A percentile compares a stretch with the other conserved stretches of the same genome.
These are phyloP conservation scores for Morphnarchus princeps DNA, from an alignment of 2,113 vertebrate species.

Conservation along the genomic window DNA sequence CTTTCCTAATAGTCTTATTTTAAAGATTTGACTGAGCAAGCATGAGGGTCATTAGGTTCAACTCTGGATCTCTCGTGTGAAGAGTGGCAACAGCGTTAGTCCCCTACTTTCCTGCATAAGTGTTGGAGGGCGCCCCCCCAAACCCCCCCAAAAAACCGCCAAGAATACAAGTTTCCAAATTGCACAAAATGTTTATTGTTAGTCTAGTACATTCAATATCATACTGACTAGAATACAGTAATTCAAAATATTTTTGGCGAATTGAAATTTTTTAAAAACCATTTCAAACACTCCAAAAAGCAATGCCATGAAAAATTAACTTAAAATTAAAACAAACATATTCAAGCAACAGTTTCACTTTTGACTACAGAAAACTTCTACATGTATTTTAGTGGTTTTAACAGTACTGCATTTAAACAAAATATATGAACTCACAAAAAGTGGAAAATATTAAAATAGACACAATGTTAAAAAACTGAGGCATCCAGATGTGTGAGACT, in stretches of 20 bases:
- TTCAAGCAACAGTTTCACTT: slow-evolving; percentile 62
- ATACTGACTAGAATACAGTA: slow-evolving; percentile 41
- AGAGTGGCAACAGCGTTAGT: background rate
- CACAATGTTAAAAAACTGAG: slow-evolving; percentile 58
- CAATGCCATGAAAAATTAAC: slow-evolving; percentile 42
- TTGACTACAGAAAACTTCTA: slow-evolving; percentile 50
- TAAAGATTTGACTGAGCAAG: background rate
- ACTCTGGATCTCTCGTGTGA: background rate
- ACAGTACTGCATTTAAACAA: slow-evolving; percentile 62
- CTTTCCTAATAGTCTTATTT: background rate
- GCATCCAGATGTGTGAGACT: slow-evolving; percentile 49
- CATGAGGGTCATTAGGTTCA: background rate
- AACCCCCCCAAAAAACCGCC: too few species aligned
- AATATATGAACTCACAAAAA: slow-evolving; percentile 54
- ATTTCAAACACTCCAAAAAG: slow-evolving; percentile 45
- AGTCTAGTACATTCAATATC: slow-evolving; percentile 59
- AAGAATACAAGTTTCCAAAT: slow-evolving; percentile 19
- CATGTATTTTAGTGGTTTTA: slow-evolving; percentile 69
- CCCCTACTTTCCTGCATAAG: background rate
- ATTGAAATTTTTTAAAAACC: slow-evolving; percentile 50
- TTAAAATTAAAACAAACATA: slow-evolving; percentile 37
- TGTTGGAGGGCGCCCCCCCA: too few species aligned
- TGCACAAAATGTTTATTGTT: slow-evolving; percentile 72
- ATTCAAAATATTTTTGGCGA: slow-evolving; percentile 54
- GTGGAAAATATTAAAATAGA: slow-evolving; percentile 68